Percentiles rank a stretch among this genome's conserved stretches.
These are phyloP conservation scores for Aphelocoma coerulescens DNA, from an alignment of 2,113 vertebrate species.

Conservation along the genomic window DNA sequence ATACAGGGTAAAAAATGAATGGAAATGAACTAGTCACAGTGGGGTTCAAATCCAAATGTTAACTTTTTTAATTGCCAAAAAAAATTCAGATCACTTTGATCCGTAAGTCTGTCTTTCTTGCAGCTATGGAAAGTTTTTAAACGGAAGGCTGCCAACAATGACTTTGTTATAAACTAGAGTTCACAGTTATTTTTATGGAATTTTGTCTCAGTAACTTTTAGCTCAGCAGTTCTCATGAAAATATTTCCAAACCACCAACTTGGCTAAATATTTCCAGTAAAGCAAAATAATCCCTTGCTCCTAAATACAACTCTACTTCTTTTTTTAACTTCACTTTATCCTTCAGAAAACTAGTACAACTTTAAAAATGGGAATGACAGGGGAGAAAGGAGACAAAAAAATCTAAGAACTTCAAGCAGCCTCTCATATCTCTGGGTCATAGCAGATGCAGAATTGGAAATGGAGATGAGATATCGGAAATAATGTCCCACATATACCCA, in stretches of 20 bases:
- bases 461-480: background rate
- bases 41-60: slow-evolving; percentile 40
- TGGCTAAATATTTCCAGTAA: slow-evolving; percentile 58
- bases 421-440: background rate
- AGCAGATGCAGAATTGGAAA: background rate
- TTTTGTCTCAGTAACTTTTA: slow-evolving; percentile 63
- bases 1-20: slow-evolving; percentile 25
- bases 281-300: slow-evolving; percentile 34
- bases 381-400: background rate
- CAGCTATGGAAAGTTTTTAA: slow-evolving; percentile 53
- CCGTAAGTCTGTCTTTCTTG: slow-evolving; percentile 36
- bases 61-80: slow-evolving; percentile 5
- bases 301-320: slow-evolving; percentile 21
- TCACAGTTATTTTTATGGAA: slow-evolving; percentile 66
- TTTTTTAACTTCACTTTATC: slow-evolving; percentile 16
- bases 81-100: slow-evolving; percentile 6
- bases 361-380: background rate
- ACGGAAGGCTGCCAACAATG: slow-evolving; percentile 36
- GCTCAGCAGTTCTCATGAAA: slow-evolving; percentile 62
- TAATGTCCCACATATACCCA: background rate
- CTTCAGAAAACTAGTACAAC: background rate
- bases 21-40: slow-evolving; percentile 30
- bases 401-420: background rate
- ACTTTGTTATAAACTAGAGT: slow-evolving; percentile 49
- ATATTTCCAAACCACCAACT: slow-evolving; percentile 60